A percentile compares a stretch with the other conserved stretches of the same genome.
phyloP scores from a whole-genome alignment of 2,113 vertebrate genomes.

The Bujurquina vittata region DNA sequence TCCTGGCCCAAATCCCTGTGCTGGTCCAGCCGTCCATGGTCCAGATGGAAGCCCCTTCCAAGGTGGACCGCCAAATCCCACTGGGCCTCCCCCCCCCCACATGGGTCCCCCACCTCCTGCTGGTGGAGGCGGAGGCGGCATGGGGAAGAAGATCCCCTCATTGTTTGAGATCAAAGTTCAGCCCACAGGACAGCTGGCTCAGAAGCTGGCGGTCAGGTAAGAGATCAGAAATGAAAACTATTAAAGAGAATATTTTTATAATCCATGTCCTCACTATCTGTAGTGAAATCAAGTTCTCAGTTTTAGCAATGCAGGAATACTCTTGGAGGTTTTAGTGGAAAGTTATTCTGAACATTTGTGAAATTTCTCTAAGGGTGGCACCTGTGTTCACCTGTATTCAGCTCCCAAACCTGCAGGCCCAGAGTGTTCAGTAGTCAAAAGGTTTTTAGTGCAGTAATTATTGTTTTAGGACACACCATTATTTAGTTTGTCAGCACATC shows the following conservation, averaged over 20 bases:
- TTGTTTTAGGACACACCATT: not conserved
- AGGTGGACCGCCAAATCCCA: constrained; percentile 76
- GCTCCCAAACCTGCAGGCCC: not conserved
- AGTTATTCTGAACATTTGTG: not conserved
- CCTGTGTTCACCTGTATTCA: not conserved
- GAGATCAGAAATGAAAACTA: not conserved
- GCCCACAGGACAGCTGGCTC: constrained; percentile 91
- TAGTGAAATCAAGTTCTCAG: not conserved
- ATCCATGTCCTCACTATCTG: not conserved
- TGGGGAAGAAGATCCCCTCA: constrained; percentile 91
- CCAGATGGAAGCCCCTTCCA: constrained; percentile 81
- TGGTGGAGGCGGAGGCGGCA: constrained; percentile 66
- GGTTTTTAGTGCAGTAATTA: not conserved
- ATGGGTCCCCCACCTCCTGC: constrained; percentile 80
- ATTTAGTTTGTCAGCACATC: not conserved
- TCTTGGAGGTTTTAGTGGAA: not conserved
- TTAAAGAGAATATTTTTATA: not conserved
- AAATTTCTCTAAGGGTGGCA: not conserved
- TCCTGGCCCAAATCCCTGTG: constrained; percentile 60
- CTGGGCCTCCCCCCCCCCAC: constrained; percentile 72
- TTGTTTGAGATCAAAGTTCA: constrained; percentile 95
- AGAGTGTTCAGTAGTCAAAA: not conserved
- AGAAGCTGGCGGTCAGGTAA: constrained; percentile 92
- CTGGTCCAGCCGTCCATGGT: constrained; percentile 68
- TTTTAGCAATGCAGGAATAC: not conserved